Conservation (phyloP, 2,113 vertebrate genomes). For the Hiodon alosoides region DNA sequence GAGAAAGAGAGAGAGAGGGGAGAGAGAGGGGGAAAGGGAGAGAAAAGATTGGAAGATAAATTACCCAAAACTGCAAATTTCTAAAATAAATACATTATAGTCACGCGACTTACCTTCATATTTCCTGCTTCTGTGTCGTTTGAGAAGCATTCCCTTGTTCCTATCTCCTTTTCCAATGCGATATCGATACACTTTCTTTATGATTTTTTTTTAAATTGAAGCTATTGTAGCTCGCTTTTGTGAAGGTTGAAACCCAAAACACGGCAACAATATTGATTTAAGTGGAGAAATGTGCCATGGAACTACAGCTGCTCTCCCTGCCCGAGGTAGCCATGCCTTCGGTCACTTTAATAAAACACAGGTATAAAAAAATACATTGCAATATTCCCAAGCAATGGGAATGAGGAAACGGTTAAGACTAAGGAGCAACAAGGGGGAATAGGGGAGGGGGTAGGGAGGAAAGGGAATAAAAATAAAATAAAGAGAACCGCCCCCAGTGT, state of each 20-base stretch:
- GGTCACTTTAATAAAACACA: slow-evolving; percentile 5
- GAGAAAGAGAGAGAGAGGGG: not conserved
- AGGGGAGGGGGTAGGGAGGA: slow-evolving; percentile 36
- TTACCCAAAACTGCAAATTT: not conserved
- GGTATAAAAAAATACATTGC: slow-evolving; percentile 15
- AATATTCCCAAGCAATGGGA: slow-evolving; percentile 13
- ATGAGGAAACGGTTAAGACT: slow-evolving; percentile 28
- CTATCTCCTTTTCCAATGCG: slow-evolving; percentile 16
- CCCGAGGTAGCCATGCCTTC: slow-evolving; percentile 19
- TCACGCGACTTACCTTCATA: slow-evolving; percentile 51
- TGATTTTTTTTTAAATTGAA: slow-evolving; percentile 9
- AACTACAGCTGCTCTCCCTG: slow-evolving; percentile 37
- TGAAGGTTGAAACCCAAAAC: slow-evolving; percentile 23
- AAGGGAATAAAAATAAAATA: slow-evolving; percentile 46
- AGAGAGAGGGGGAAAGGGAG: slow-evolving; percentile 3
- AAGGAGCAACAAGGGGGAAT: slow-evolving; percentile 16
- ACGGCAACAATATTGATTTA: slow-evolving; percentile 21
- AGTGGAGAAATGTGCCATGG: slow-evolving; percentile 43
- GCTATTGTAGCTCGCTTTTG: slow-evolving; percentile 16
- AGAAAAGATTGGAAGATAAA: slow-evolving; percentile 1
- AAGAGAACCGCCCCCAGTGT: slow-evolving; percentile 58
- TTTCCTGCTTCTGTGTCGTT: slow-evolving; percentile 30
- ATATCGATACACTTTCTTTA: slow-evolving; percentile 16
- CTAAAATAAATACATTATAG: not conserved
- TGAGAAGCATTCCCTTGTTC: slow-evolving; percentile 24